Evolutionary conservation across 2,888 invertebrate genomes (phyloP).

Genomic region (Drosophila nr. medialis): DNA sequence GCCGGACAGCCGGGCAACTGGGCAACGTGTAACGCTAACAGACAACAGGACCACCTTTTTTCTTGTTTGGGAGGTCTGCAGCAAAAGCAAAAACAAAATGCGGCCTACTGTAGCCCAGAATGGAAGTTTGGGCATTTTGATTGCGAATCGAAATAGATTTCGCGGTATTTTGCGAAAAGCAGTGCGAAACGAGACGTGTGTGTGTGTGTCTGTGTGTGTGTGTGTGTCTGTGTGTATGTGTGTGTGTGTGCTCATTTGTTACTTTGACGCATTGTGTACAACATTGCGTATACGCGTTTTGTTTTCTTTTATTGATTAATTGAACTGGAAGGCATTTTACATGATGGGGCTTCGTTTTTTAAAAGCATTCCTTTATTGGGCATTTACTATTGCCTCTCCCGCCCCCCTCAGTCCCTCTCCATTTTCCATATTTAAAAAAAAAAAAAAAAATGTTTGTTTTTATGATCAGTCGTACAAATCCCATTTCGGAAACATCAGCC

Average conservation of each 20-base stretch:
- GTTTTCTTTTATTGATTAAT: constrained; percentile 79
- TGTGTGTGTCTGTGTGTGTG: constrained; percentile 25
- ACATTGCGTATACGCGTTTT: constrained; percentile 79
- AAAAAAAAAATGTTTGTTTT: no score
- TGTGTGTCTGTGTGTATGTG: constrained; percentile 29
- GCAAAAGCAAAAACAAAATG: constrained; percentile 30
- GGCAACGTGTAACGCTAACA: constrained; percentile 23
- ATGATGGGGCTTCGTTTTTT: constrained; percentile 52
- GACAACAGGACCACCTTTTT: constrained; percentile 39
- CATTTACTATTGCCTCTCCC: constrained; percentile 48
- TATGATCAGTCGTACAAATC: background rate
- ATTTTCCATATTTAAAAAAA: no score
- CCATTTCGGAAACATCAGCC: background rate
- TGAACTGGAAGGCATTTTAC: constrained; percentile 60
- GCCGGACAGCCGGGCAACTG: constrained; percentile 14
- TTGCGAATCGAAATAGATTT: constrained; percentile 82
- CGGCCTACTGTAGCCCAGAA: constrained; percentile 69
- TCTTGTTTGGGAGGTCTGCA: background rate
- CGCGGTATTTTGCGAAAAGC: constrained; percentile 79
- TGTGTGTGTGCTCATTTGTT: constrained; percentile 68
- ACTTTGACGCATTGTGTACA: constrained; percentile 67
- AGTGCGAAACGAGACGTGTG: constrained; percentile 57
- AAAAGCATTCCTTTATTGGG: constrained; percentile 58
- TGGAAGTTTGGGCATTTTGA: constrained; percentile 83
- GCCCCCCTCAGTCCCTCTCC: constrained; percentile 8